Percentiles rank a stretch among this genome's conserved stretches.
Evolutionary conservation across 2,888 invertebrate species (phyloP).

Genomic region (Phlogophora meticulosa): DNA sequence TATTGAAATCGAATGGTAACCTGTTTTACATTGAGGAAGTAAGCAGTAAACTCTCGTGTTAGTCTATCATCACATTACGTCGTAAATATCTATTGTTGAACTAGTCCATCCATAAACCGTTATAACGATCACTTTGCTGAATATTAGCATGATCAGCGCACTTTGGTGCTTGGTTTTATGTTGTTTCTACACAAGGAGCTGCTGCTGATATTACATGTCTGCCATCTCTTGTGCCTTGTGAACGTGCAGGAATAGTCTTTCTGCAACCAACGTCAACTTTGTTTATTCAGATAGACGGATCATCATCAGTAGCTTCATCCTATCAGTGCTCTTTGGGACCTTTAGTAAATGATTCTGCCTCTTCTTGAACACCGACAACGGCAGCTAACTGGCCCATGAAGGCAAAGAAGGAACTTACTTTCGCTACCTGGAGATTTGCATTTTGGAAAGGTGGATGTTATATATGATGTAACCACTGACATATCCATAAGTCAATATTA

Average conservation of each 20-base stretch:
- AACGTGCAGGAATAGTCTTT: no score
- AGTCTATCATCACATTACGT: slow-evolving; percentile 41
- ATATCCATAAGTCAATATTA: background rate
- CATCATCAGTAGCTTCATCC: background rate
- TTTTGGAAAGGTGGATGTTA: background rate
- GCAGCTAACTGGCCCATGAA: no score
- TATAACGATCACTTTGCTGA: slow-evolving; percentile 23
- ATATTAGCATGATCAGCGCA: slow-evolving; percentile 20
- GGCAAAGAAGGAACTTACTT: background rate
- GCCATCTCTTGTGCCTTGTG: background rate
- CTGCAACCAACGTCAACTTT: background rate
- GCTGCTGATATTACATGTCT: background rate
- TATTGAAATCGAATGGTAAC: slow-evolving; percentile 44
- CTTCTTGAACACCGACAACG: background rate
- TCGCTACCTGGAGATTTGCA: background rate
- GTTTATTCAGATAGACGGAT: background rate
- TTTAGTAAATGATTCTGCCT: background rate
- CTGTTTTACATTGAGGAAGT: slow-evolving; percentile 42
- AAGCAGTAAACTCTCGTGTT: slow-evolving; percentile 15
- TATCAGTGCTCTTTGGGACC: background rate
- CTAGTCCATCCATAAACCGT: slow-evolving; percentile 29
- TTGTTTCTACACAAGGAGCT: slow-evolving; percentile 1
- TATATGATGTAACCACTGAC: background rate
- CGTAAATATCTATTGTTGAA: slow-evolving; percentile 50
- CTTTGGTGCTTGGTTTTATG: background rate